Percentiles rank a stretch among this genome's conserved stretches.
Conservation (phyloP, 2,888 invertebrate species). For the Sphecodes monilicornis region DNA sequence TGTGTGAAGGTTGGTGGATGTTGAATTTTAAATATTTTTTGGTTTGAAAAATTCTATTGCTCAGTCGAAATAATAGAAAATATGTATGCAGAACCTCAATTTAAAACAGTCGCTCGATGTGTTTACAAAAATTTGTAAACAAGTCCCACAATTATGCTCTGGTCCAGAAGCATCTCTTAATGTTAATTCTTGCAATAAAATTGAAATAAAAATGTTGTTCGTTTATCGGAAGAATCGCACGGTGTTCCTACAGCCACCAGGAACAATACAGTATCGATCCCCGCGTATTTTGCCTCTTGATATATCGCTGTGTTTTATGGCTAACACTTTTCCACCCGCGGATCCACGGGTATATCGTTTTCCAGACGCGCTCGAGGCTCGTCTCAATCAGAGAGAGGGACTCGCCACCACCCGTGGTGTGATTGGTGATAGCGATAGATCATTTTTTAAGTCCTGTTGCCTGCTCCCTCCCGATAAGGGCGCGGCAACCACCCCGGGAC, state of each 20-base stretch:
- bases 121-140: too few relatives aligned
- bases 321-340: conserved; percentile 67
- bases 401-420: conserved; percentile 76
- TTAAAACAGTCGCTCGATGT: too few relatives aligned
- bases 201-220: neutral
- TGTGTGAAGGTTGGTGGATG: too few relatives aligned
- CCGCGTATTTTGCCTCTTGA: conserved; percentile 57
- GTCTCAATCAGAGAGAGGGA: conserved; percentile 79
- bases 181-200: neutral
- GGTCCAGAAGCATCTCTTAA: too few relatives aligned
- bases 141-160: too few relatives aligned
- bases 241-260: neutral
- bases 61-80: too few relatives aligned
- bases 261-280: conserved; percentile 53
- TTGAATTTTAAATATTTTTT: too few relatives aligned
- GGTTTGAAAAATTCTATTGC: too few relatives aligned
- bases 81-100: too few relatives aligned
- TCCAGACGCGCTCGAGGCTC: conserved; percentile 68
- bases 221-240: neutral
- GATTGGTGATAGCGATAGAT: conserved; percentile 81
- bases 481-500: conserved; percentile 43
- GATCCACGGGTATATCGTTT: conserved; percentile 68
- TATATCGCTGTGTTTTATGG: conserved; percentile 68
- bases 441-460: conserved; percentile 81
- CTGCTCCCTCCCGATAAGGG: conserved; percentile 78